Conservation (phyloP, 2,113 vertebrate genomes). For the Ranitomeya imitator region DNA sequence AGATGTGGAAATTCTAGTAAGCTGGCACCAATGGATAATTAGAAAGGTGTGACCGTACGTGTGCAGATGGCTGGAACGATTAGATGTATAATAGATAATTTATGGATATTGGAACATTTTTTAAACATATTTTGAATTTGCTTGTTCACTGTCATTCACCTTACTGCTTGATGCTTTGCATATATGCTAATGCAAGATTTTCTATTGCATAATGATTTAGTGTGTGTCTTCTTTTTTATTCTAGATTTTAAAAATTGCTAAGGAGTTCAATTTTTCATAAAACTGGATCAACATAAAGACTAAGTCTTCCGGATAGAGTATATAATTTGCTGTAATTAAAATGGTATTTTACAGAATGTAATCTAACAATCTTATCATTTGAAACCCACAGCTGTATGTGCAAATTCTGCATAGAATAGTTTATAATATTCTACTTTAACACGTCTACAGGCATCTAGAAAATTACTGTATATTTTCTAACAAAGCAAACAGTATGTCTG, state of each 20-base stretch:
- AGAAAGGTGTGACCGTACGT: no score
- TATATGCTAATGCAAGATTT: no score
- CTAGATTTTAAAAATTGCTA: background rate
- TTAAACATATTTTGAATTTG: no score
- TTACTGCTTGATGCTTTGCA: no score
- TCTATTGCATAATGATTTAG: no score
- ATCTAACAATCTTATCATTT: background rate
- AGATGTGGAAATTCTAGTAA: no score
- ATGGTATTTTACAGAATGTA: background rate
- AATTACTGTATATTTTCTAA: constrained; percentile 41
- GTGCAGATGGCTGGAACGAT: no score
- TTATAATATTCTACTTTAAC: background rate
- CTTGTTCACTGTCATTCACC: no score
- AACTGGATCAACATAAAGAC: background rate
- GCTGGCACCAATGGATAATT: no score
- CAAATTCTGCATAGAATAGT: background rate
- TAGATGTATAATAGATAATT: no score
- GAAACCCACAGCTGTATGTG: background rate
- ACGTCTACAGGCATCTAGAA: background rate
- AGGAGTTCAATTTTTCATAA: background rate
- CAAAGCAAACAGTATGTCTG: constrained; percentile 45
- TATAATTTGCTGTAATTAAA: background rate
- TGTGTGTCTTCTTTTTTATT: no score
- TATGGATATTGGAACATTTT: no score
- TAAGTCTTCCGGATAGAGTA: background rate